These are phyloP conservation scores for Phaonia tiefii DNA, from an alignment of 2,888 invertebrate genomes.

Conservation along the genomic window DNA sequence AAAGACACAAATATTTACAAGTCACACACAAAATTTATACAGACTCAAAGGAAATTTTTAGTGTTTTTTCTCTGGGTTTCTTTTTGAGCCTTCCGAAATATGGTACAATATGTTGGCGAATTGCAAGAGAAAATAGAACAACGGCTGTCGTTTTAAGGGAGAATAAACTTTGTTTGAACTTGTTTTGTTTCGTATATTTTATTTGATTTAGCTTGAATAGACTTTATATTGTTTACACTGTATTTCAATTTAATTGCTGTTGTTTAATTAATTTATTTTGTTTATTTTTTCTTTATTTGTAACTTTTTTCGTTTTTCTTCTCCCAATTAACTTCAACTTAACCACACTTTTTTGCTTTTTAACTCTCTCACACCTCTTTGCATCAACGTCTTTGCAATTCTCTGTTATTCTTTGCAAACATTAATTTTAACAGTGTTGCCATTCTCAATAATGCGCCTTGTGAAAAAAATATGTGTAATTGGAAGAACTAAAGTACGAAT, in stretches of 20 bases:
- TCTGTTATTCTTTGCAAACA: slow-evolving; percentile 27
- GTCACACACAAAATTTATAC: neutral
- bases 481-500: too few species aligned
- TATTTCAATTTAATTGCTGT: neutral
- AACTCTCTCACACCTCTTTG: slow-evolving; percentile 63
- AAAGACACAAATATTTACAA: neutral
- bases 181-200: neutral
- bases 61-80: slow-evolving; percentile 1
- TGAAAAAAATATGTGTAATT: too few species aligned
- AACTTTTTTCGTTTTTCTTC: slow-evolving; percentile 30
- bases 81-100: slow-evolving; percentile 14
- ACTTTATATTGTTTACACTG: slow-evolving; percentile 8
- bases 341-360: slow-evolving; percentile 68
- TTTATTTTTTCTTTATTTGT: slow-evolving; percentile 33
- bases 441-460: too few species aligned
- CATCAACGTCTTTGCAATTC: slow-evolving; percentile 34
- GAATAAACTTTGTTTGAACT: neutral
- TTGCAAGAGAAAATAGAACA: slow-evolving; percentile 13
- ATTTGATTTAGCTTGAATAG: neutral
- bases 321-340: slow-evolving; percentile 56
- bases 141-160: neutral
- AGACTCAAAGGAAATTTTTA: slow-evolving; percentile 35
- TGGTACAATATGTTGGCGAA: slow-evolving; percentile 54
- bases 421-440: slow-evolving; percentile 6
- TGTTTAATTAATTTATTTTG: slow-evolving; percentile 30